Evolutionary conservation across 2,113 vertebrate genomes (phyloP).

Genomic region (Rallus limicola): DNA sequence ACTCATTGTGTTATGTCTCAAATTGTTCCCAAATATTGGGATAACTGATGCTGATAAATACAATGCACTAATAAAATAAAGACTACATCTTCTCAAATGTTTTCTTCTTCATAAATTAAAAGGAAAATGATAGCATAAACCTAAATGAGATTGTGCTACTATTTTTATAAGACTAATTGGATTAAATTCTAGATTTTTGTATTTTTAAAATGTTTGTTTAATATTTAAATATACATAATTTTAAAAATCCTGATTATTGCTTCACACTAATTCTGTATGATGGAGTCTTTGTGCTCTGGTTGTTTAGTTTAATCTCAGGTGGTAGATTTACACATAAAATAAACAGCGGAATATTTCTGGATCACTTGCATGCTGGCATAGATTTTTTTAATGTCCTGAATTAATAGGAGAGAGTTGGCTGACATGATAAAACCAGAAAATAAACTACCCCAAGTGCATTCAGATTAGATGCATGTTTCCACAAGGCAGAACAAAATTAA

Average conservation of each 20-base stretch:
- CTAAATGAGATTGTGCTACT: not conserved
- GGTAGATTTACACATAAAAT: not conserved
- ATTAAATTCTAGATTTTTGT: not conserved
- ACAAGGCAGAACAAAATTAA: constrained; percentile 5
- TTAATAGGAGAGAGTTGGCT: constrained; percentile 23
- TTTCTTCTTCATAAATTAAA: not conserved
- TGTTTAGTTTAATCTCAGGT: not conserved
- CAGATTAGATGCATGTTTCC: not conserved
- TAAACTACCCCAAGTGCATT: not conserved
- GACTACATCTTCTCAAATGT: not conserved
- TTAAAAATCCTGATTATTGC: not conserved
- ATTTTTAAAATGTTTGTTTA: too few relatives aligned
- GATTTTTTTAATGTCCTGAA: constrained; percentile 40
- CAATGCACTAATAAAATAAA: not conserved
- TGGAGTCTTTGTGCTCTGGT: not conserved
- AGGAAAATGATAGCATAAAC: not conserved
- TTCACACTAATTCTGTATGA: not conserved
- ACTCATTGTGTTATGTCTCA: not conserved
- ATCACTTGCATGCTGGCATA: not conserved
- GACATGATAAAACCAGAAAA: constrained; percentile 1
- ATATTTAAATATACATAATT: too few relatives aligned
- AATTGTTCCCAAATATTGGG: not conserved
- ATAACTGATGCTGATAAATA: not conserved
- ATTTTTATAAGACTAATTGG: not conserved
- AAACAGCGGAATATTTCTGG: not conserved